A percentile compares a stretch with the other conserved stretches of the same genome.
Conservation (phyloP, 2,113 vertebrate genomes). For the Tragelaphus buxtoni region DNA sequence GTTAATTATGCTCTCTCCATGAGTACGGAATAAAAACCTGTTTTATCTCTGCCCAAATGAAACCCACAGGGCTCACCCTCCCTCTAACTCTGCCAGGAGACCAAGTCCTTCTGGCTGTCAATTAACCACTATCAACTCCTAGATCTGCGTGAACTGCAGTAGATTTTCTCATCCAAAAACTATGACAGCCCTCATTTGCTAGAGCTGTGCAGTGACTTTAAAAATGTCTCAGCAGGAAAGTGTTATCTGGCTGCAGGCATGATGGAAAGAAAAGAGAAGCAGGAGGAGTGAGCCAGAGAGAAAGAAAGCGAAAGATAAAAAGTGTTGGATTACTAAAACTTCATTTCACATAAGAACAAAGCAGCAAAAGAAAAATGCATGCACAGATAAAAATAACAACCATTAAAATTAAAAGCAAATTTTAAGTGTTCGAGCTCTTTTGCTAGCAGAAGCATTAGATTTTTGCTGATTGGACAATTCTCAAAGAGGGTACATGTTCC, state of each 20-base stretch:
- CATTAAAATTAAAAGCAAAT: constrained; percentile 27
- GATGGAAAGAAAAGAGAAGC: constrained; percentile 49
- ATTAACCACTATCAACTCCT: constrained; percentile 81
- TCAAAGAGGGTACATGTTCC: not conserved
- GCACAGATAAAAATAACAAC: not conserved
- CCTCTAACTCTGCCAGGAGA: constrained; percentile 77
- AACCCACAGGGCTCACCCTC: constrained; percentile 79
- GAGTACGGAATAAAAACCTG: constrained; percentile 82
- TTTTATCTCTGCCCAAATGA: constrained; percentile 83
- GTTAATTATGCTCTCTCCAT: constrained; percentile 84
- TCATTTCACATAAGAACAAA: not conserved
- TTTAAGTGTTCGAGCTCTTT: not conserved
- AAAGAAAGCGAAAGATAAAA: constrained; percentile 60
- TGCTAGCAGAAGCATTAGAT: not conserved
- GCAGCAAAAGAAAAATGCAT: not conserved
- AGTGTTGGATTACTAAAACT: constrained; percentile 11
- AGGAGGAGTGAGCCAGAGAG: constrained; percentile 32
- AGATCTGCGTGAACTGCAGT: constrained; percentile 75
- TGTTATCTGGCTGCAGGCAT: constrained; percentile 71
- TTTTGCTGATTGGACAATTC: not conserved
- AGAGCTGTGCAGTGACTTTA: constrained; percentile 73
- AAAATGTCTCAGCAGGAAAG: constrained; percentile 78
- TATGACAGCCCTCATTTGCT: constrained; percentile 78
- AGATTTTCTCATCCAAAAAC: constrained; percentile 80
- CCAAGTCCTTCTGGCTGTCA: constrained; percentile 76